phyloP scores from a whole-genome alignment of 2,113 vertebrate species.

The Pseudorectes ferrugineus region DNA sequence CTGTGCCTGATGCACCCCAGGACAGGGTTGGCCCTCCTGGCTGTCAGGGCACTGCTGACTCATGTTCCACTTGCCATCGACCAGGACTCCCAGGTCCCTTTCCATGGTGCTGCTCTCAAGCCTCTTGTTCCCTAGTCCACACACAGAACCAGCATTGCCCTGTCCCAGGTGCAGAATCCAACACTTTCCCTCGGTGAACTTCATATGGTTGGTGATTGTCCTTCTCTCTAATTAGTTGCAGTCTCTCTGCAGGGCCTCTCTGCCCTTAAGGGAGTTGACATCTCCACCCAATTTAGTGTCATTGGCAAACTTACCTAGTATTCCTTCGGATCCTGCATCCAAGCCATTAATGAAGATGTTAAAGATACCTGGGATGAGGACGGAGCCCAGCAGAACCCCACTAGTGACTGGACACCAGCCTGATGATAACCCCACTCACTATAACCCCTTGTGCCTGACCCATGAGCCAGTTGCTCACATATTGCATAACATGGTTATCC shows the following conservation, averaged over 20 bases:
- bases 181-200: background rate
- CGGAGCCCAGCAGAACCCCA: background rate
- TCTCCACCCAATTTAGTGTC: background rate
- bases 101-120: no score
- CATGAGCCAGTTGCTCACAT: background rate
- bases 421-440: background rate
- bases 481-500: fast-evolving
- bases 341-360: background rate
- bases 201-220: background rate
- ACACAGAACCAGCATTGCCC: background rate
- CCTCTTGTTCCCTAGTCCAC: background rate
- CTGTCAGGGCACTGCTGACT: background rate
- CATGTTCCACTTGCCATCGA: fast-evolving
- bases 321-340: background rate
- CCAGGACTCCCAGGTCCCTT: background rate
- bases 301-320: background rate
- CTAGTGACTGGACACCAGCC: no score
- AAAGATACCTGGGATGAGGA: background rate
- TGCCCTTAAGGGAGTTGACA: background rate
- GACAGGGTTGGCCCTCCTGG: background rate
- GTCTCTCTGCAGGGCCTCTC: background rate
- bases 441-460: background rate
- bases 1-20: background rate
- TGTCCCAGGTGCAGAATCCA: no score
- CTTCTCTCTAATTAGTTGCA: background rate